phyloP scores from a whole-genome alignment of 2,888 invertebrate species.

The Parnassius orleans region DNA sequence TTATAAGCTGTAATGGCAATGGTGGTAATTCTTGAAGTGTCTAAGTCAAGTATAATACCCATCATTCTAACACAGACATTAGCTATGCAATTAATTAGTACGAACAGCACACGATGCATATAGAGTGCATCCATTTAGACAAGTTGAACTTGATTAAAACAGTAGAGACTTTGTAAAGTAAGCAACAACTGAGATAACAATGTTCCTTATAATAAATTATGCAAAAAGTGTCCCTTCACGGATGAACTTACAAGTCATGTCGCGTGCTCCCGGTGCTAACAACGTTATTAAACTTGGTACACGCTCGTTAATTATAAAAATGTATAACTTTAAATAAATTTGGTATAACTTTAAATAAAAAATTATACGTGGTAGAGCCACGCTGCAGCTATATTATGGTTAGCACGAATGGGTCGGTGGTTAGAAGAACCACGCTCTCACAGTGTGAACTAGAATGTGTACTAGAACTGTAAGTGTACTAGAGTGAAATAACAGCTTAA shows the following conservation, averaged over 20 bases:
- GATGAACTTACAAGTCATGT: conserved; percentile 23
- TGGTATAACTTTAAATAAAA: no score
- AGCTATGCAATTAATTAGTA: conserved; percentile 21
- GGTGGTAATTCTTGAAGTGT: no score
- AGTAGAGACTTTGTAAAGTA: conserved; percentile 23
- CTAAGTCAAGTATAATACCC: no score
- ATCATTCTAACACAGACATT: not conserved
- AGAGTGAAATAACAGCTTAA: no score
- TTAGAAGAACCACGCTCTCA: no score
- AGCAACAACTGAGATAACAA: conserved; percentile 15
- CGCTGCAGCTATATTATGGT: no score
- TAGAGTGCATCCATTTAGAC: conserved; percentile 24
- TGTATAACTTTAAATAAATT: not conserved
- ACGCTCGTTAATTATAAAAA: conserved; percentile 8
- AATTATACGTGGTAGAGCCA: no score
- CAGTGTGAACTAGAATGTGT: no score
- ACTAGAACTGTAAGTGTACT: no score
- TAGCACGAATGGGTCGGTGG: no score
- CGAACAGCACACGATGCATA: conserved; percentile 17
- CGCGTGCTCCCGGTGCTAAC: conserved; percentile 15
- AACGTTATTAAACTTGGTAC: conserved; percentile 14
- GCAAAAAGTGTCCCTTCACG: conserved; percentile 23
- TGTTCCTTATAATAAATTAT: conserved; percentile 25
- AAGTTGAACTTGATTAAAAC: conserved; percentile 27
- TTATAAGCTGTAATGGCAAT: no score